Base-by-base conservation (phyloP, 1,140 invertebrate species). In the Armadillidium nasatum region DNA sequence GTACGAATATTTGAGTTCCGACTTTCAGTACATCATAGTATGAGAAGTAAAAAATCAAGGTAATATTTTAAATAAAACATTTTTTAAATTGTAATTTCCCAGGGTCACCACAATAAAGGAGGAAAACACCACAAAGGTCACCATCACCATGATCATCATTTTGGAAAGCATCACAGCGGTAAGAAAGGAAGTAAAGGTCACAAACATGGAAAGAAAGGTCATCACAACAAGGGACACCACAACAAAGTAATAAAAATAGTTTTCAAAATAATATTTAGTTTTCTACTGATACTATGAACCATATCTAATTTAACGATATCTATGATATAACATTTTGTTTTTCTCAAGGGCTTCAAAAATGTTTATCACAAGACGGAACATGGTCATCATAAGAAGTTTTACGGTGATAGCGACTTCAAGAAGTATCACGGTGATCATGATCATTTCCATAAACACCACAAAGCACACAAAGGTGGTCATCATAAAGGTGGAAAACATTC, bases 321-420 rank as follows among this genome's bases (percentile, higher is more conserved):
- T 22, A 1, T 19, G 4, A 33, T 33, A 33, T 33, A 33, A 33
- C 33, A 33, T 19, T 6, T 71, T n/a, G 72, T 21, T 45, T 44
- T 10, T 72, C 74, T n/a, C 74, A n/a, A 82, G 75, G 82, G 82
- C 67, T 82, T 76, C 81, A 82, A 82, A 72, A 82, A 82, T 67
- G 79, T 82, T 7, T 83, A 82, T 75, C 82, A 82, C 76, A 82
- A 82, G 73, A 82, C 82, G 60, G 82, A 82, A 72, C 82, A 81
- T 60, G 82, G 79, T 15, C 78, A 82, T 22, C 67, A 82, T 21
- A 77, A 82, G 44, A 82, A 81, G 68, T 82, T 77, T 72, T 82
- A 83, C 69, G 82, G 83, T 46, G 77, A 81, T 69, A 71, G 73
- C 21, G 76, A 79, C 46, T 74, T 73, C 43, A 81, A 76, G 22